phyloP scores from a whole-genome alignment of 2,888 invertebrate species.

The Luperina nickerlii region DNA sequence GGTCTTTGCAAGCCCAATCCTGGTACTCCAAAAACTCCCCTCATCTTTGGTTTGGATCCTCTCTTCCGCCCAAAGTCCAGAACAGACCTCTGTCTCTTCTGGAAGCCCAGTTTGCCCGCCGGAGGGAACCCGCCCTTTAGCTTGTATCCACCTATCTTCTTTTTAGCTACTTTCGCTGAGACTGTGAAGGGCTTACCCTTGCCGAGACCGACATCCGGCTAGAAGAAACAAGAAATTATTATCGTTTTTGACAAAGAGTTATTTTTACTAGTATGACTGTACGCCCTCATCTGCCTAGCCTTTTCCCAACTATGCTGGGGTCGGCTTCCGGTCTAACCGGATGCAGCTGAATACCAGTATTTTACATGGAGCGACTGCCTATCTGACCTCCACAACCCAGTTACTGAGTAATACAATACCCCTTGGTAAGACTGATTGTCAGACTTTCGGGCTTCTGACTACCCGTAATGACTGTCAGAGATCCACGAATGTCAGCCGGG shows the following conservation, averaged over 20 bases:
- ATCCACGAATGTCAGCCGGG: too few relatives aligned
- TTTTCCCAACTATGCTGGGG: too few relatives aligned
- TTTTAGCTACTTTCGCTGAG: slow-evolving; percentile 94
- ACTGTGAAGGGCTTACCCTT: slow-evolving; percentile 95
- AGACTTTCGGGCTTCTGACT: too few relatives aligned
- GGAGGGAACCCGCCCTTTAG: slow-evolving; percentile 92
- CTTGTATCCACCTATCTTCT: slow-evolving; percentile 92
- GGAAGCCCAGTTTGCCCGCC: slow-evolving; percentile 93
- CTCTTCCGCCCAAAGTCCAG: slow-evolving; percentile 95
- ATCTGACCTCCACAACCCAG: too few relatives aligned
- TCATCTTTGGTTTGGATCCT: slow-evolving; percentile 96
- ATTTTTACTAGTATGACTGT: neutral
- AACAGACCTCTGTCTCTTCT: slow-evolving; percentile 93
- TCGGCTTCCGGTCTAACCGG: too few relatives aligned
- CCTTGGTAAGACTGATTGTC: too few relatives aligned
- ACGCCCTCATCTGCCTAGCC: neutral
- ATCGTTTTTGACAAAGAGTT: neutral
- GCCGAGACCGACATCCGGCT: slow-evolving; percentile 92
- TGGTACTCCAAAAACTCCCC: slow-evolving; percentile 95
- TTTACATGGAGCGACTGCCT: too few relatives aligned
- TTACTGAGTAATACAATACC: too few relatives aligned
- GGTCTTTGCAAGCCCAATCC: slow-evolving; percentile 94
- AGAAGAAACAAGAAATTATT: slow-evolving; percentile 44
- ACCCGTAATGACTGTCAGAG: too few relatives aligned
- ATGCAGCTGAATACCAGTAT: too few relatives aligned